Evolutionary conservation across 1,140 invertebrate genomes (phyloP).

Genomic region (Globodera ellingtonae): DNA sequence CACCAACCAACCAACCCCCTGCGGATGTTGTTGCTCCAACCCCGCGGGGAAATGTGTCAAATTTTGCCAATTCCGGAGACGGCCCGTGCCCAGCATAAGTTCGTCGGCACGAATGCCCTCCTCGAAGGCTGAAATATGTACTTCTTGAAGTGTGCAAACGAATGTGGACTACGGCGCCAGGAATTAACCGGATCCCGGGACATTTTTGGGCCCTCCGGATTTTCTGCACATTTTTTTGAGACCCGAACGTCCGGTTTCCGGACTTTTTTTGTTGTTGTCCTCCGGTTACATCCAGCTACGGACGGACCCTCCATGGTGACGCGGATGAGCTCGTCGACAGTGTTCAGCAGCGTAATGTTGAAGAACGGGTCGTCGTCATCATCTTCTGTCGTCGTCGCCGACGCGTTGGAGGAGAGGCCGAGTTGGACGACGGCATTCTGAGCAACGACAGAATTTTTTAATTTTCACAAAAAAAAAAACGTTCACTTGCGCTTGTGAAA

Average conservation of each 20-base stretch:
- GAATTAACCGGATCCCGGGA: too few species aligned
- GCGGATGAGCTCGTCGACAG: constrained; percentile 42
- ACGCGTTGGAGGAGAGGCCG: background rate
- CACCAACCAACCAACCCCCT: background rate
- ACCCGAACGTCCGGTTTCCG: too few species aligned
- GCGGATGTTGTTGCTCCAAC: constrained; percentile 7
- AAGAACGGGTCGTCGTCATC: background rate
- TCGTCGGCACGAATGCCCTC: constrained; percentile 32
- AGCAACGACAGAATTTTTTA: background rate
- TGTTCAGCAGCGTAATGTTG: constrained; percentile 32
- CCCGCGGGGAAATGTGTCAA: background rate
- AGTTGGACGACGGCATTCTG: constrained; percentile 15
- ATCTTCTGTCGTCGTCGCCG: background rate
- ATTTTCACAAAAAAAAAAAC: constrained; percentile 11
- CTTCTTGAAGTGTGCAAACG: too few species aligned
- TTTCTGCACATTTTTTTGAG: too few species aligned
- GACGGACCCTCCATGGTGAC: constrained; percentile 42
- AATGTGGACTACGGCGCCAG: too few species aligned
- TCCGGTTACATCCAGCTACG: too few species aligned
- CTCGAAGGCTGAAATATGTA: constrained; percentile 21
- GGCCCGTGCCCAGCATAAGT: constrained; percentile 24
- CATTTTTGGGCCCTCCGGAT: too few species aligned
- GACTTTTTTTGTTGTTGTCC: too few species aligned
- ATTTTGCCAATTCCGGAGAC: constrained; percentile 25
- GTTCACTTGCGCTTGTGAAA: constrained; percentile 46